These are phyloP conservation scores for Philereme vetulata DNA, from an alignment of 2,888 invertebrate species.

Conservation along the genomic window DNA sequence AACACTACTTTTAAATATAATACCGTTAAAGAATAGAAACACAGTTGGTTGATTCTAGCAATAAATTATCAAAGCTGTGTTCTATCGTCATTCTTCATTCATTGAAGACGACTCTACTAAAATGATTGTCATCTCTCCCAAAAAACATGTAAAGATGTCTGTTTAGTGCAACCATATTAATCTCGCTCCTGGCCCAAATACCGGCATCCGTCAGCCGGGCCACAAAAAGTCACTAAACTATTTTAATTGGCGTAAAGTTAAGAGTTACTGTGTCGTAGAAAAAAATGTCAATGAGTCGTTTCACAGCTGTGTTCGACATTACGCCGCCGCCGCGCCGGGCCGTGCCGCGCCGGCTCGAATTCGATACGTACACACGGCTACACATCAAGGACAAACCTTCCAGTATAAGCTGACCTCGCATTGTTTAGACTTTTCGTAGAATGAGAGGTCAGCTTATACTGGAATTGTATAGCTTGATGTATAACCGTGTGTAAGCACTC, in stretches of 20 bases:
- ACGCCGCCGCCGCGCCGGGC: slow-evolving; percentile 31
- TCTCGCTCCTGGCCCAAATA: slow-evolving; percentile 71
- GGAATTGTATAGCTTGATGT: too few relatives aligned
- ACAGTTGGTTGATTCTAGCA: too few relatives aligned
- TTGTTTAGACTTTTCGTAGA: too few relatives aligned
- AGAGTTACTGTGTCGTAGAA: slow-evolving; percentile 54
- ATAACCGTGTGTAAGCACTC: too few relatives aligned
- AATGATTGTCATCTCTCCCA: slow-evolving; percentile 1
- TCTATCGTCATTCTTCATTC: too few relatives aligned
- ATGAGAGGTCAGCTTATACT: too few relatives aligned
- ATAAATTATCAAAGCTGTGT: too few relatives aligned
- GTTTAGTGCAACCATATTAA: slow-evolving; percentile 71
- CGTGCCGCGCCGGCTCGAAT: slow-evolving; percentile 18
- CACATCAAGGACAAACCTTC: too few relatives aligned
- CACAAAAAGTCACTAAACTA: slow-evolving; percentile 76
- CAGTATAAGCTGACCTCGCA: too few relatives aligned
- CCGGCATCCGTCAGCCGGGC: slow-evolving; percentile 68
- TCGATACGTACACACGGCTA: slow-evolving; percentile 12
- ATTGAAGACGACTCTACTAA: neutral
- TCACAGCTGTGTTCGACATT: slow-evolving; percentile 50
- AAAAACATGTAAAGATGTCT: slow-evolving; percentile 45
- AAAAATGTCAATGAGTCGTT: slow-evolving; percentile 68
- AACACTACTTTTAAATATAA: too few relatives aligned
- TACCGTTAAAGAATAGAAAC: too few relatives aligned
- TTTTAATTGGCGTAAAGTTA: slow-evolving; percentile 80